phyloP scores from a whole-genome alignment of 2,113 vertebrate species.

The Carassius auratus region DNA sequence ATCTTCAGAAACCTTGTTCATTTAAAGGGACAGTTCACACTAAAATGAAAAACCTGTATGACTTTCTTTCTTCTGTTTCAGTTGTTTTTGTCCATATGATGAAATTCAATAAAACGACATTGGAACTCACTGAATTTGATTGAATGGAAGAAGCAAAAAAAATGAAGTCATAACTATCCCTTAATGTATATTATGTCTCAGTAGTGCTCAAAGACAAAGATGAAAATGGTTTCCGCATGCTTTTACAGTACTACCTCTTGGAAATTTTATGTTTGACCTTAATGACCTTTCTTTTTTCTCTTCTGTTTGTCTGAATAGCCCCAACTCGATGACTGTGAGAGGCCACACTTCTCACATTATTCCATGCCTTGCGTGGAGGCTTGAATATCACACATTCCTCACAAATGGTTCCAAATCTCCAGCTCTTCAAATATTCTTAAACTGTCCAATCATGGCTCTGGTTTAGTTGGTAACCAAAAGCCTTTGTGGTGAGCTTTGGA shows the following conservation, averaged over 20 bases:
- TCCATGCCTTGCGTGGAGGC: slow-evolving; percentile 7
- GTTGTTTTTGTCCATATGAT: neutral
- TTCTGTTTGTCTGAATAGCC: slow-evolving; percentile 1
- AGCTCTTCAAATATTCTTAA: neutral
- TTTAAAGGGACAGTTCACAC: neutral
- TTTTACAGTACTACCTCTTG: neutral
- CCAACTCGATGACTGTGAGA: neutral
- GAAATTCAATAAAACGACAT: neutral
- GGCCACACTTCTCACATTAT: slow-evolving; percentile 14
- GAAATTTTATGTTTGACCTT: slow-evolving; percentile 4
- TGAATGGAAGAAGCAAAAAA: neutral
- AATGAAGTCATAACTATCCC: neutral
- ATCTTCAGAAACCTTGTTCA: neutral
- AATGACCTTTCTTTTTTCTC: slow-evolving; percentile 16
- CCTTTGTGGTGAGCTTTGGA: slow-evolving; percentile 1
- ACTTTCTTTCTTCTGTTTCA: neutral
- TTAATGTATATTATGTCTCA: neutral
- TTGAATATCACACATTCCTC: slow-evolving; percentile 48
- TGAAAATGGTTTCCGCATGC: neutral
- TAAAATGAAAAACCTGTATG: neutral
- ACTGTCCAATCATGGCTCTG: neutral
- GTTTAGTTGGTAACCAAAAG: slow-evolving; percentile 4
- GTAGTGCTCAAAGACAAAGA: neutral
- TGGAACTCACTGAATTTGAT: neutral
- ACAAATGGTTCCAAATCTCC: neutral